Percentiles rank a stretch among this genome's conserved stretches.
Conservation (phyloP, 2,113 vertebrate genomes). For the Lasiurus borealis region DNA sequence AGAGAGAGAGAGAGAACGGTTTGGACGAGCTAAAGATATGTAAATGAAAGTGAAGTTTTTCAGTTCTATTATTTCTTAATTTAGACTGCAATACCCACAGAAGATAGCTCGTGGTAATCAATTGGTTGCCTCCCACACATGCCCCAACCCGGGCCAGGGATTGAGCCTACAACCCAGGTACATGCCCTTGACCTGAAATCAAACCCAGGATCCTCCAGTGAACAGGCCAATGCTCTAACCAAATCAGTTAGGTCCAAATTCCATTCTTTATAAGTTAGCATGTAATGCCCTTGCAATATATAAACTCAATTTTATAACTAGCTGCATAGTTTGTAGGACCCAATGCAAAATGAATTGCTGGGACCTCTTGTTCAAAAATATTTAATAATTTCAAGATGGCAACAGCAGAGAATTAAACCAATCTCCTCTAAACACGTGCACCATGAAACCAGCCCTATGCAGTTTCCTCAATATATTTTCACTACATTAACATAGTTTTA, state of each 20-base stretch:
- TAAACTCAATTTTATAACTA: neutral
- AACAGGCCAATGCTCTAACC: too few species aligned
- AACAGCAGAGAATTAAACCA: neutral
- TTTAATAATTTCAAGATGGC: slow-evolving; percentile 33
- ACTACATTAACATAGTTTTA: neutral
- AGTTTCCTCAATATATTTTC: neutral
- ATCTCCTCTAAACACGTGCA: neutral
- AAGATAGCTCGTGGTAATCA: neutral
- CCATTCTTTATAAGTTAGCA: neutral
- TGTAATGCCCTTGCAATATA: neutral
- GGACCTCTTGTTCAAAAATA: neutral
- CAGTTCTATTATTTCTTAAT: slow-evolving; percentile 26
- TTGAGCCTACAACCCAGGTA: too few species aligned
- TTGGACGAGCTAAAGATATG: slow-evolving; percentile 30
- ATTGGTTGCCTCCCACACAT: too few species aligned
- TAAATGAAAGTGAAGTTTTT: neutral
- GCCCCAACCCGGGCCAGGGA: too few species aligned
- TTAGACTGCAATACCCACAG: neutral
- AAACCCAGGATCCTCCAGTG: too few species aligned
- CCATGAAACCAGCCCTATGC: neutral
- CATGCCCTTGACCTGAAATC: too few species aligned
- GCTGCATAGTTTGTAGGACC: neutral
- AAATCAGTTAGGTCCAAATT: neutral
- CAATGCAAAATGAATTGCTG: neutral
- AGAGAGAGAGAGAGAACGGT: neutral